phyloP scores from a whole-genome alignment of 1,140 invertebrate species.

The Aphaenogaster ashmeadi region DNA sequence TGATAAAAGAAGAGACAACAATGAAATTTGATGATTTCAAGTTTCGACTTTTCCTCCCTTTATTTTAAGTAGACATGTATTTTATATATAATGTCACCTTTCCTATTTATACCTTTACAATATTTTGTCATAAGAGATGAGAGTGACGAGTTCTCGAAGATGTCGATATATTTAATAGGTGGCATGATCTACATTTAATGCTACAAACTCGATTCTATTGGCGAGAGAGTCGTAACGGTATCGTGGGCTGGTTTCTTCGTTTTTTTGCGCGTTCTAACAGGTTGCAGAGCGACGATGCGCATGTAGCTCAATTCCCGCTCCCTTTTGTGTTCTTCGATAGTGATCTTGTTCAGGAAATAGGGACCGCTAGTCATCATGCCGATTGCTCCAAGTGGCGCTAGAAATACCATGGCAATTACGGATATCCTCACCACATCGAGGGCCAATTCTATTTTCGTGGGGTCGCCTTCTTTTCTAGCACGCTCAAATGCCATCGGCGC shows the following conservation, averaged over 20 bases:
- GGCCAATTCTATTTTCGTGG: constrained; percentile 76
- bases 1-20: neutral
- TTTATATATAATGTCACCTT: neutral
- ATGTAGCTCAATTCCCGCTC: constrained; percentile 79
- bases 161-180: neutral
- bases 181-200: neutral
- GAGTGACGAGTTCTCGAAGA: neutral
- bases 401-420: constrained; percentile 80
- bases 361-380: constrained; percentile 82
- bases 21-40: neutral
- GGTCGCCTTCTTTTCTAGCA: constrained; percentile 68
- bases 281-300: constrained; percentile 78
- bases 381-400: constrained; percentile 82
- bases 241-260: neutral
- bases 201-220: neutral
- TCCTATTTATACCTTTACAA: neutral
- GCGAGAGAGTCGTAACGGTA: neutral
- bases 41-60: too few species aligned
- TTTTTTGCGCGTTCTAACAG: constrained; percentile 54
- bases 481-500: constrained; percentile 82
- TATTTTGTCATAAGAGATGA: neutral
- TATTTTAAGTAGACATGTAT: neutral
- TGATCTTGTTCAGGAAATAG: constrained; percentile 77
- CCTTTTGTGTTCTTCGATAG: constrained; percentile 75
- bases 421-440: constrained; percentile 81